Evolutionary conservation across 1,140 invertebrate genomes (phyloP).

Genomic region (Drosophila orena): DNA sequence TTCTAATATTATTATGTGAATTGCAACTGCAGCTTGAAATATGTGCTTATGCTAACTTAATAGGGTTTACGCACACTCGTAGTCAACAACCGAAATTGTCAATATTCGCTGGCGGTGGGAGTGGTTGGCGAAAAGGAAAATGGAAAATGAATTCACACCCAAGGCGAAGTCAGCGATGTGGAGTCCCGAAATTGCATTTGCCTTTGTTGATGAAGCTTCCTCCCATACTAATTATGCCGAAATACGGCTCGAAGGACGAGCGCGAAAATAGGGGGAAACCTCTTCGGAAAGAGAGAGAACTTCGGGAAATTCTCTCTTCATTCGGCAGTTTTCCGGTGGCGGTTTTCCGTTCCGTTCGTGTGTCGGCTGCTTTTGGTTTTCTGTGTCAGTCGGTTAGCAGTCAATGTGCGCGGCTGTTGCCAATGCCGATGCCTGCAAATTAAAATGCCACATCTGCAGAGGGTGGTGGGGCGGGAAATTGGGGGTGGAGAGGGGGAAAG

Average conservation of each 20-base stretch:
- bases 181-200: constrained; percentile 47
- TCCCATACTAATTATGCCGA: constrained; percentile 31
- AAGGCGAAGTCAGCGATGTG: constrained; percentile 12
- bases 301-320: constrained; percentile 37
- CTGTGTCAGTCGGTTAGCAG: constrained; percentile 83
- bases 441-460: constrained; percentile 59
- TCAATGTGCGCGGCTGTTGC: constrained; percentile 62
- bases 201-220: constrained; percentile 39
- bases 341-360: constrained; percentile 40
- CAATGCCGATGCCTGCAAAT: constrained; percentile 57
- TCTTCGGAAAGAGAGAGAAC: constrained; percentile 24
- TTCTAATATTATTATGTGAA: constrained; percentile 71
- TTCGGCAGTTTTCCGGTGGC: constrained; percentile 24
- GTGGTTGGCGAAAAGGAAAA: constrained; percentile 7
- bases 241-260: constrained; percentile 24
- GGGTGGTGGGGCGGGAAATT: neutral
- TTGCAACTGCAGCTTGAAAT: constrained; percentile 62
- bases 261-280: constrained; percentile 65
- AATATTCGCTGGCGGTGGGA: constrained; percentile 16
- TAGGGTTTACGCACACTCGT: constrained; percentile 19
- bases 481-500: neutral
- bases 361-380: constrained; percentile 50
- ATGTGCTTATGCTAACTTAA: constrained; percentile 49
- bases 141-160: constrained; percentile 31
- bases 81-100: constrained; percentile 42